Base-by-base conservation (phyloP, 2,888 invertebrate species). In the Phanerotoma sp. region DNA sequence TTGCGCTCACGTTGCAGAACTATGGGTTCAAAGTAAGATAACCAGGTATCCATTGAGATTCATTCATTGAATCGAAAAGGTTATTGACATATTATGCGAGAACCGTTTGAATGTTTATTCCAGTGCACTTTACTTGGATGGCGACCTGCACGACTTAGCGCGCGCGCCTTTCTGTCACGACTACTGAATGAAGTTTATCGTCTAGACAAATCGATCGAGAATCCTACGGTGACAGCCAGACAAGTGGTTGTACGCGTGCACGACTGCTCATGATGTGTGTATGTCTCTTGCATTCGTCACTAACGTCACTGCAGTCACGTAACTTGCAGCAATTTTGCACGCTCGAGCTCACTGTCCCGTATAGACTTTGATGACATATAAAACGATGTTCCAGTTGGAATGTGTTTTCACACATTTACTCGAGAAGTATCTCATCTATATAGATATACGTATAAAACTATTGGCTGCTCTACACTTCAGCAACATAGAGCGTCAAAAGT, bases 11-110 rank as follows among this genome's bases (percentile, higher is more conserved):
- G n/a, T n/a, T n/a, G n/a, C n/a, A n/a, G n/a, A n/a, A n/a, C n/a
- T n/a, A n/a, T n/a, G n/a, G n/a, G n/a, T n/a, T n/a, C n/a, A n/a
- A n/a, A n/a, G n/a, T n/a, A 11, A 15, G 16, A 37, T 16, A 18
- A 32, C 33, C 25, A 45, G 42, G 42, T 32, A 22, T 42, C 41
- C n/a, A 21, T 25, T 25, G 25, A 30, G 18, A 25, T 49, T 40
- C 49, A 49, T 49, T 49, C 49, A 49, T 49, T 13, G 16, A 28
- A 40, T 40, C n/a, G 40, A 49, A 30, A 33, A 33, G 61, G 60
- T 63, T 67, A 66, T 68, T 66, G 64, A 65, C 59, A 54, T 66
- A 63, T 67, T 63, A 65, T 63, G 60, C 57, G 55, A 42, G 44
- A 51, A 54, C 51, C 45, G 55, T 56, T 62, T 60, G 57, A 59